Evolutionary conservation across 2,797 vertebrate genomes (phyloP).

Genomic region (Manis pentadactyla): DNA sequence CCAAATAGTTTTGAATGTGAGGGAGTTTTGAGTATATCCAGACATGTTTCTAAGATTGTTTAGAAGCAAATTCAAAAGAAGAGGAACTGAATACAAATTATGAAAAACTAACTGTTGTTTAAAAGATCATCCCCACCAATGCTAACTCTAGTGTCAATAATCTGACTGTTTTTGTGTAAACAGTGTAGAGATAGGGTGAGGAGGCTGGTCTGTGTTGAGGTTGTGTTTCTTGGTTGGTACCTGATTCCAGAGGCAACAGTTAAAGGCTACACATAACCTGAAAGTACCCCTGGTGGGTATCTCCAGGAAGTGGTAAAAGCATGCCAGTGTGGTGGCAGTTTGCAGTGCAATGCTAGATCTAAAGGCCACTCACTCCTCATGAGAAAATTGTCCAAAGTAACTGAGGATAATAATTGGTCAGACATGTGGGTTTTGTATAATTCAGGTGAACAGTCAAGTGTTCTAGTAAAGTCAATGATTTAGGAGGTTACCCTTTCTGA

Average conservation of each 20-base stretch:
- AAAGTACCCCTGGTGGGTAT: neutral
- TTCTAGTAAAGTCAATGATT: neutral
- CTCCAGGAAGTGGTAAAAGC: neutral
- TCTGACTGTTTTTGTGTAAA: conserved; percentile 34
- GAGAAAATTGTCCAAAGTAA: conserved; percentile 1
- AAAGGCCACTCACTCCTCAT: neutral
- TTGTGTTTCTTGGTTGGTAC: conserved; percentile 18
- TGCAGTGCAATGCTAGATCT: neutral
- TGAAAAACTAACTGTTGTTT: conserved; percentile 29
- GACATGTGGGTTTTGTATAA: neutral
- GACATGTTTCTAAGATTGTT: conserved; percentile 19
- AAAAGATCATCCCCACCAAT: neutral
- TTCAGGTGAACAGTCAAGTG: neutral
- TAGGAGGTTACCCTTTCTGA: conserved; percentile 29
- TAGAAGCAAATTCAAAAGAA: conserved; percentile 35
- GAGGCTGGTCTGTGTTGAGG: neutral
- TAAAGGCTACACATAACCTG: neutral
- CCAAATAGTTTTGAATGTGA: neutral
- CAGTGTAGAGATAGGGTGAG: neutral
- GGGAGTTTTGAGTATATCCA: neutral
- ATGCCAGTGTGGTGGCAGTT: neutral
- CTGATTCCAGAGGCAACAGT: conserved; percentile 3
- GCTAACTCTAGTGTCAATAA: neutral
- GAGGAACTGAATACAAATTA: neutral
- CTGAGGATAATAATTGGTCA: neutral